These are phyloP conservation scores for Oxyruncus cristatus DNA, from an alignment of 2,113 vertebrate species.

Conservation along the genomic window DNA sequence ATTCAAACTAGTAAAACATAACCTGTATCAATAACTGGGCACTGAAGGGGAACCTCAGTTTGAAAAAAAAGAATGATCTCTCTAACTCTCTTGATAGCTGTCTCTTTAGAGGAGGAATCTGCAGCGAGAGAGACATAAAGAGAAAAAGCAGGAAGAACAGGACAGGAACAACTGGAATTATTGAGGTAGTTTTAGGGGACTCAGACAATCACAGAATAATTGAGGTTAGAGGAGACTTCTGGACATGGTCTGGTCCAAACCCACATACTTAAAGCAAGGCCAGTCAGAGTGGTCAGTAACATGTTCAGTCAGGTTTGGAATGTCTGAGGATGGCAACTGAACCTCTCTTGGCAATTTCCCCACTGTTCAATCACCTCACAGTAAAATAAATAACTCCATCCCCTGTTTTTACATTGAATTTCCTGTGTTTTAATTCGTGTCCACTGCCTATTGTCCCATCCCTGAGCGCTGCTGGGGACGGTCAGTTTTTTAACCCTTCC, in stretches of 20 bases:
- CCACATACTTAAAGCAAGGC: not conserved
- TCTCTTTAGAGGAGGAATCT: not conserved
- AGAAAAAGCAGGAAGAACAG: not conserved
- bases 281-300: fast-evolving
- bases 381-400: not conserved
- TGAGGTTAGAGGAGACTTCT: not conserved
- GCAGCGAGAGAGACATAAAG: not conserved
- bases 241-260: not conserved
- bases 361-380: not conserved
- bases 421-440: not conserved
- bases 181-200: not conserved
- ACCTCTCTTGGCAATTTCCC: not conserved
- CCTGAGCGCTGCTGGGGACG: not conserved
- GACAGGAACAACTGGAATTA: not conserved
- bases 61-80: not conserved
- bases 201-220: not conserved
- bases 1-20: not conserved
- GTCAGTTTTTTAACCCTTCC: not conserved
- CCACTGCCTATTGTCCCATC: not conserved
- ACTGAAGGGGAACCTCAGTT: not conserved
- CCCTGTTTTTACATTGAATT: not conserved
- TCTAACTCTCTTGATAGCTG: not conserved
- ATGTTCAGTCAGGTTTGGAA: not conserved
- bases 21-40: not conserved
- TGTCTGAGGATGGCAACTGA: not conserved